Evolutionary conservation across 2,888 invertebrate species (phyloP).

Genomic region (Protodeltote pygarga): DNA sequence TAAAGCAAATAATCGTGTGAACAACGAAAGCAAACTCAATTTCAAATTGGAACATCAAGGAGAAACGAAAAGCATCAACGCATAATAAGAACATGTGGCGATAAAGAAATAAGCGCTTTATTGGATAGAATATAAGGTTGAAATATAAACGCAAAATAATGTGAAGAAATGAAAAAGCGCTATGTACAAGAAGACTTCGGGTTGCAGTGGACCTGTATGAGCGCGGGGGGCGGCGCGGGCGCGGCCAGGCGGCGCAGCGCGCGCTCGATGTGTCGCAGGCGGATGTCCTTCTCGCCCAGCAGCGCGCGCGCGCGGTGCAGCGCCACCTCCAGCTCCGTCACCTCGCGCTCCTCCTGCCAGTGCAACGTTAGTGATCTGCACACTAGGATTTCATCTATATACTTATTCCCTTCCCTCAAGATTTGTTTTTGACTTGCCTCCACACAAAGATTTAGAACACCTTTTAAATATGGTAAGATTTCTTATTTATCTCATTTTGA

Average conservation of each 20-base stretch:
- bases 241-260: slow-evolving; percentile 89
- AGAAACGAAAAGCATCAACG: neutral
- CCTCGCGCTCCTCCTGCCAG: slow-evolving; percentile 91
- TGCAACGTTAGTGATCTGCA: neutral
- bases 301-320: slow-evolving; percentile 93
- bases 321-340: slow-evolving; percentile 94
- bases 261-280: slow-evolving; percentile 92
- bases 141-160: too few species aligned
- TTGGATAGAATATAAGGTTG: neutral
- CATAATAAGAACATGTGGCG: neutral
- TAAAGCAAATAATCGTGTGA: too few species aligned
- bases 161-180: too few species aligned
- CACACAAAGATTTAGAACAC: too few species aligned
- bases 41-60: too few species aligned
- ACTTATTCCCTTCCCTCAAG: too few species aligned
- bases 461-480: too few species aligned
- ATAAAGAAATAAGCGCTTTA: slow-evolving; percentile 1
- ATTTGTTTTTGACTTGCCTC: too few species aligned
- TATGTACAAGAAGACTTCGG: too few species aligned
- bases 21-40: too few species aligned
- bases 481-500: too few species aligned
- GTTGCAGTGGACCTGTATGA: slow-evolving; percentile 72
- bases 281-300: slow-evolving; percentile 93
- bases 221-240: slow-evolving; percentile 62
- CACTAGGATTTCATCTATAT: too few species aligned